Evolutionary conservation across 2,888 invertebrate genomes (phyloP), one percentile per base, ranked within the genome.

Genomic region (Meandrusa payeni): DNA sequence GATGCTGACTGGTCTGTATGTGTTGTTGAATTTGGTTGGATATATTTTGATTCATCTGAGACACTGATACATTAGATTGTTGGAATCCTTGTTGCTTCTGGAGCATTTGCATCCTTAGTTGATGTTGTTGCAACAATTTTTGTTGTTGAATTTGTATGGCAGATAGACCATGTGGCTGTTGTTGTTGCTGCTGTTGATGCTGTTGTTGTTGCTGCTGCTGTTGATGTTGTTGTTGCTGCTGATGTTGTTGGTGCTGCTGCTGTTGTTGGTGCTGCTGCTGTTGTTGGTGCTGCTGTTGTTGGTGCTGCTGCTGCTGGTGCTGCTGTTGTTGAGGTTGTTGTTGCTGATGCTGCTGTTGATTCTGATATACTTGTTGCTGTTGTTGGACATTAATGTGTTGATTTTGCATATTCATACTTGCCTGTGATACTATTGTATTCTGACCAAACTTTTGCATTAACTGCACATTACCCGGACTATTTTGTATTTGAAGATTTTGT

Each of bases 81-180:
- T 74, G 76, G 48, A 78, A 82, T 26, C 57, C 58, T 51, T 82
- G 81, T 50, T 62, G 61, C 4, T 15, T 61, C 48, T 74, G 75
- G 20, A 88, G 51, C 78, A 86, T 82, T 58, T 85, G 83, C 79
- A 90, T 89, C 57, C 89, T 82, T 3, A 89, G 70, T 47, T 89
- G 90, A 46, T 90, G 90, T 60, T 90, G 90, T 58, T 90, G 90
- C 36, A 90, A 70, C 57, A 90, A 70, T 34, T 90, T 89, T 51
- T 90, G 90, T 50, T 90, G 87, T 51, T 86, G 87, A 34, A 83
- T 79, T 50, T 85, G 88, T 61, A 85, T 86, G 42, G 85, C 87
- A 41, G 82, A 74, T 3, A 87, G 52, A 1, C 86, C 85, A 61
- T 88, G 88, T 1, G 81, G 81, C 46, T 79, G 82, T 46, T 76